Evolutionary conservation across 2,888 invertebrate genomes (phyloP).

Genomic region (Caenorhabditis parvicauda): DNA sequence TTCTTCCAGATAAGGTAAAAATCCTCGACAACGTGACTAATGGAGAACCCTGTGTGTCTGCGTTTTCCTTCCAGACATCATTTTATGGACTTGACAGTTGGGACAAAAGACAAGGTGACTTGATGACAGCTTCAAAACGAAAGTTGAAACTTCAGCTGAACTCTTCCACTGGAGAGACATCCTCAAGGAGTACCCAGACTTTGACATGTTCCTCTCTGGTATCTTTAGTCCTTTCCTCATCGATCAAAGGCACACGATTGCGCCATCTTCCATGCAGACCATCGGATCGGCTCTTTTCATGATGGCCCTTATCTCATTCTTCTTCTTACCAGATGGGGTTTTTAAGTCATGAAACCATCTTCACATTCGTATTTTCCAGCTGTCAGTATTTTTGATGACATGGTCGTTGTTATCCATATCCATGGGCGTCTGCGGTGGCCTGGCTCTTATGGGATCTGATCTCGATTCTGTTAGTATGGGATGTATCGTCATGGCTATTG

Average conservation of each 20-base stretch:
- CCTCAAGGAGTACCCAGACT: constrained; percentile 57
- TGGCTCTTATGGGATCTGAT: constrained; percentile 58
- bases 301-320: constrained; percentile 59
- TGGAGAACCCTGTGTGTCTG: constrained; percentile 56
- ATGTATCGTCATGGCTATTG: constrained; percentile 61
- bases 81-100: constrained; percentile 62
- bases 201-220: constrained; percentile 57
- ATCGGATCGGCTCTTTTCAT: constrained; percentile 56
- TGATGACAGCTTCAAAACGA: neutral
- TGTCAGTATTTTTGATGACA: constrained; percentile 61
- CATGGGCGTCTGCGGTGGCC: constrained; percentile 61
- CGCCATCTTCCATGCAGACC: constrained; percentile 61
- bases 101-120: constrained; percentile 57
- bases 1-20: constrained; percentile 51
- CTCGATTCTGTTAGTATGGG: constrained; percentile 61
- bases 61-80: constrained; percentile 60
- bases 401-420: constrained; percentile 62
- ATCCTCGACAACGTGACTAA: constrained; percentile 50
- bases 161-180: constrained; percentile 60
- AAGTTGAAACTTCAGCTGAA: constrained; percentile 32
- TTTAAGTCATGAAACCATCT: neutral
- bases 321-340: constrained; percentile 59
- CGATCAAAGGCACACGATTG: constrained; percentile 60
- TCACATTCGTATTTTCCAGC: constrained; percentile 32
- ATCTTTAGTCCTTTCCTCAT: constrained; percentile 61